phyloP scores from a whole-genome alignment of 2,888 invertebrate species.

The Eupithecia abbreviata region DNA sequence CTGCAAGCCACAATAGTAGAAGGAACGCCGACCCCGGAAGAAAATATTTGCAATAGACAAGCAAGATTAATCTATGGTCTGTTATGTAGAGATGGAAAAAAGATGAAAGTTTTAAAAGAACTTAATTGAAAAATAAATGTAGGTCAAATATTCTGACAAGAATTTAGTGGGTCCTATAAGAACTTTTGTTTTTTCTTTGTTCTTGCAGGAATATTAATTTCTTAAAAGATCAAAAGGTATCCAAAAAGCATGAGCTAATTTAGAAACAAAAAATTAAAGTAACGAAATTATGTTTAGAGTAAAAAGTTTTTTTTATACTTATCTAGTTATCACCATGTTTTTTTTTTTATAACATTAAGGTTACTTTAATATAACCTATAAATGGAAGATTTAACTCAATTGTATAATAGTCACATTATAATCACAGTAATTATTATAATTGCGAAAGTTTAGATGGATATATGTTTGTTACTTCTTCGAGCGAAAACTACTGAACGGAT shows the following conservation, averaged over 20 bases:
- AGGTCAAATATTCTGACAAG: not conserved
- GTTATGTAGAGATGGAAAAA: slow-evolving; percentile 29
- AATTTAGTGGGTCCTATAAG: not conserved
- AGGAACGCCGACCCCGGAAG: slow-evolving; percentile 78
- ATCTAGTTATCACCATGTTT: not conserved
- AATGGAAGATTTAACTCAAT: not conserved
- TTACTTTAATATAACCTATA: too few species aligned
- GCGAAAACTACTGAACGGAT: too few species aligned
- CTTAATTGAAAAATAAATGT: not conserved
- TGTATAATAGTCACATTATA: not conserved
- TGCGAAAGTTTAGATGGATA: too few species aligned
- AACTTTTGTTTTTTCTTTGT: not conserved
- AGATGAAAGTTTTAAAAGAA: not conserved
- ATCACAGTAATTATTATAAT: too few species aligned
- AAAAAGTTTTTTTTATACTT: not conserved
- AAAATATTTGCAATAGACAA: slow-evolving; percentile 73
- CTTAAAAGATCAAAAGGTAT: not conserved
- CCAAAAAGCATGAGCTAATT: not conserved
- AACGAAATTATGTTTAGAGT: too few species aligned
- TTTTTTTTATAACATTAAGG: not conserved
- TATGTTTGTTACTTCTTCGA: too few species aligned
- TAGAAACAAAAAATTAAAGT: not conserved
- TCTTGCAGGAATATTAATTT: not conserved
- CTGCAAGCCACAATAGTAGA: slow-evolving; percentile 76
- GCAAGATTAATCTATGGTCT: slow-evolving; percentile 72